Base-by-base conservation (phyloP, 2,113 vertebrate species). In the Cebidichthys violaceus region DNA sequence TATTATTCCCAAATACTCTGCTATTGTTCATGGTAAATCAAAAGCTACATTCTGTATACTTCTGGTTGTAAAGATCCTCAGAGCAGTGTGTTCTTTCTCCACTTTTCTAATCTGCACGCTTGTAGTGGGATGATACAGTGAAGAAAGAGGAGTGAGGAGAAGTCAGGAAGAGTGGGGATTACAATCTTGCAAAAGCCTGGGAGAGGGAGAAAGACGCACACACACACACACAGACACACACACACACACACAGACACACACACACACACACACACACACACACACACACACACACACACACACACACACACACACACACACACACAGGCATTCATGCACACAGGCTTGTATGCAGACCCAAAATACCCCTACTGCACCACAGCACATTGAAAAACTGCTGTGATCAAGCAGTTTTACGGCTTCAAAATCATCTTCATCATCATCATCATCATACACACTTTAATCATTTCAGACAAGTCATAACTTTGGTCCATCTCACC, bases 101-200 rank as follows among this genome's bases (percentile, higher is more conserved):
- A 75, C 80, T 77, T 85, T 50, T 37, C 80, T 90, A 88, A 93
- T 90, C 92, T 75, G 62, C 47, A 13, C 0, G 35, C 77, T 88
- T 82, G 64, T 77, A 86, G 37, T 37, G 27, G 67, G 62, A 62
- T 61, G 62, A 75, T 64, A 84, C 75, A 43, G 72, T 18, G 52
- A 68, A 55, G 74, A 52, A 71, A 59, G 60, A 55, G 52, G 43
- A 78, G 76, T 18, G 54, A 50, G 67, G 39, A 72, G 78, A 77
- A 75, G 70, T 47, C 71, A 83, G 72, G 50, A 41, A 77, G 72
- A 82, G 77, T 59, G 66, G 61, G 81, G 80, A 89, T 85, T 83
- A 77, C 72, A 78, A 82, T 88, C 81, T 71, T 9, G 67, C 14
- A 35, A 2, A 70, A 14, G 47, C 75, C 55, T 20, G 13, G 70